Conservation (phyloP, 2,113 vertebrate genomes). For the Uropsilus gracilis region DNA sequence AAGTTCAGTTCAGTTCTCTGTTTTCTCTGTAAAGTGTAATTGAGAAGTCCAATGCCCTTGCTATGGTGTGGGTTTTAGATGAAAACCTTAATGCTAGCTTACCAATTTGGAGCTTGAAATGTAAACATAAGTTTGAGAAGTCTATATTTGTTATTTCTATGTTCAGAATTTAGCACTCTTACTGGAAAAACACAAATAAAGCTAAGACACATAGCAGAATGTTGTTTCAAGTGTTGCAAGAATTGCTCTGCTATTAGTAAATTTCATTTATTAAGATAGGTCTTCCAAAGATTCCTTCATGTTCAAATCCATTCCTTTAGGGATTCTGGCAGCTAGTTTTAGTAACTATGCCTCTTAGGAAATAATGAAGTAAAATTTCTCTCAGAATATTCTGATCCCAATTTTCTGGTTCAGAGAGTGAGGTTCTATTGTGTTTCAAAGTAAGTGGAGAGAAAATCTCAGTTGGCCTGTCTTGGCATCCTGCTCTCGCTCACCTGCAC, state of each 20-base stretch:
- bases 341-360: not conserved
- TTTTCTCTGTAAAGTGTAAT: not conserved
- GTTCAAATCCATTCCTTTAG: not conserved
- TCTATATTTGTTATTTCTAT: not conserved
- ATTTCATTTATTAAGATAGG: not conserved
- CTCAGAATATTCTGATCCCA: not conserved
- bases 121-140: not conserved
- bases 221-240: not conserved
- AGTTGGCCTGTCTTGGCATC: not conserved
- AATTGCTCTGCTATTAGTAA: not conserved
- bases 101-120: not conserved
- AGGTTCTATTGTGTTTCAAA: constrained; percentile 46
- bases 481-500: not conserved
- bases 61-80: not conserved
- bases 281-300: not conserved
- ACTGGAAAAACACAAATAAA: not conserved
- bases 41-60: not conserved
- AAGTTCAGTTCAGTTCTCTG: not conserved
- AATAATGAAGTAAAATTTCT: constrained; percentile 32
- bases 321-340: constrained; percentile 9
- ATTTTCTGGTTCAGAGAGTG: constrained; percentile 32
- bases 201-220: not conserved
- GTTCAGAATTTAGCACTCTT: constrained; percentile 9
- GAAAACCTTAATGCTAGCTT: constrained; percentile 1
- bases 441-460: not conserved